These are phyloP conservation scores for Cynopterus brachyotis DNA, from an alignment of 2,113 vertebrate species.

Conservation along the genomic window DNA sequence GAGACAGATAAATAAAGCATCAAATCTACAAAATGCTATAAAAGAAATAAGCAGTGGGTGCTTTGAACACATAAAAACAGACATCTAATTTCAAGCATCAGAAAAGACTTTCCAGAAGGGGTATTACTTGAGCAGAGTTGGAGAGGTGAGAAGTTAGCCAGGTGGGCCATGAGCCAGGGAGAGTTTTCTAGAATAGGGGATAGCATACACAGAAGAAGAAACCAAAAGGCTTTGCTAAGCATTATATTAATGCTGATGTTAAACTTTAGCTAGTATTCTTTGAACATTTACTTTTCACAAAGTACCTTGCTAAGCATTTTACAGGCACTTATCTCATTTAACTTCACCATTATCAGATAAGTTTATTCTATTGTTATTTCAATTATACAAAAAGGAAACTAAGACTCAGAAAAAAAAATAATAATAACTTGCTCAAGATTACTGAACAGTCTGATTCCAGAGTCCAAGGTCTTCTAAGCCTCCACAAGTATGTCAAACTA, in stretches of 20 bases:
- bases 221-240: neutral
- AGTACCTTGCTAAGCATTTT: slow-evolving; percentile 11
- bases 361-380: slow-evolving; percentile 17
- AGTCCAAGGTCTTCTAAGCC: neutral
- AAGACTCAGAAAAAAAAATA: neutral
- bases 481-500: neutral
- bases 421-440: neutral
- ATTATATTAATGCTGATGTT: neutral
- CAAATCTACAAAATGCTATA: slow-evolving; percentile 4
- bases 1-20: slow-evolving; percentile 10
- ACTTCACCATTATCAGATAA: neutral
- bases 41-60: neutral
- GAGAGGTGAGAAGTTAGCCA: neutral
- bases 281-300: neutral
- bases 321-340: slow-evolving; percentile 7
- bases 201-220: neutral
- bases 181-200: neutral
- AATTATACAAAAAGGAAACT: neutral
- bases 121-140: neutral
- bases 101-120: neutral
- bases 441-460: neutral
- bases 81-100: slow-evolving; percentile 36
- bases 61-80: neutral
- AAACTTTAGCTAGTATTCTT: neutral
- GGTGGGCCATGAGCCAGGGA: neutral